Evolutionary conservation across 2,888 invertebrate genomes (phyloP).

Genomic region (Limnephilus marmoratus): DNA sequence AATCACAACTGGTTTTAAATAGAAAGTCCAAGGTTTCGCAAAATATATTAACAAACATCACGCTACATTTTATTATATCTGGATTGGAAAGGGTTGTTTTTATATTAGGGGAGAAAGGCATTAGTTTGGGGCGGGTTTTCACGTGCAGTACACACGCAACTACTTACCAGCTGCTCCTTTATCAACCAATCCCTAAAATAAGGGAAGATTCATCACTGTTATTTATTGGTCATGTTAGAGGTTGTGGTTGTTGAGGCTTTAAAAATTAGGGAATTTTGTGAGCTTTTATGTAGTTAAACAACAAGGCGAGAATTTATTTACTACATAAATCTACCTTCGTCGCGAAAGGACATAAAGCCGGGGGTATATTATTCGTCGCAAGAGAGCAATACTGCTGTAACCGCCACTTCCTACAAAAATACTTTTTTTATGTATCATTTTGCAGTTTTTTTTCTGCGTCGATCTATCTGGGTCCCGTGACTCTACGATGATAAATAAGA

Average conservation of each 20-base stretch:
- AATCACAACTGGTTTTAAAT: background rate
- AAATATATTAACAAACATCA: background rate
- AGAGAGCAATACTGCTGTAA: no score
- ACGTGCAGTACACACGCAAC: background rate
- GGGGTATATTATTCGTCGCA: background rate
- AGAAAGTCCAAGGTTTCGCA: background rate
- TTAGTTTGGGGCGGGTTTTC: background rate
- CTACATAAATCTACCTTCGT: background rate
- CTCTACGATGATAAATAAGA: no score
- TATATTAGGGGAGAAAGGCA: background rate
- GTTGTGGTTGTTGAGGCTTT: background rate
- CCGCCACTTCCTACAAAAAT: no score
- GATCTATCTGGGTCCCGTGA: no score
- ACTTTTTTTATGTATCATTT: no score
- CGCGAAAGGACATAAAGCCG: background rate
- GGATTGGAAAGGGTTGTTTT: background rate
- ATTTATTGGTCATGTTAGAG: background rate
- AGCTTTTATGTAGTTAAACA: background rate
- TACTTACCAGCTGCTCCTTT: background rate
- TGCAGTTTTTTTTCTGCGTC: no score
- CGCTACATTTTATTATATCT: background rate
- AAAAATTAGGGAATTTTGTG: background rate
- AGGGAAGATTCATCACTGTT: background rate
- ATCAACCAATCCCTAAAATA: background rate
- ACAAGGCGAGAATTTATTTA: background rate